These are phyloP conservation scores for Eidolon helvum DNA, from an alignment of 2,113 vertebrate genomes.

Conservation along the genomic window DNA sequence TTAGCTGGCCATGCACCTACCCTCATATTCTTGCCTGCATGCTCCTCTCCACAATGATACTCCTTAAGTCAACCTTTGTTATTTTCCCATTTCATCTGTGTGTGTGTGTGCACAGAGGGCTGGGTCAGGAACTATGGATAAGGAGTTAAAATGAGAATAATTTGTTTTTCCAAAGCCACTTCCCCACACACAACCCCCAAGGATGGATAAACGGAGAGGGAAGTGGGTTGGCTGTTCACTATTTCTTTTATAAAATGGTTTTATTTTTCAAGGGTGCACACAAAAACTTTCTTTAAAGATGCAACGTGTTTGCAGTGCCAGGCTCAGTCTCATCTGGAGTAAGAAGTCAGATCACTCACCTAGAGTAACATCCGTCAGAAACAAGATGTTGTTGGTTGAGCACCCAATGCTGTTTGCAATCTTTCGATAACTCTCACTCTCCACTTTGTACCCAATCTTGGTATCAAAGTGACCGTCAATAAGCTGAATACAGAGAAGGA, in stretches of 20 bases:
- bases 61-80: neutral
- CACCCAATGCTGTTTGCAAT: constrained; percentile 93
- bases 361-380: constrained; percentile 93
- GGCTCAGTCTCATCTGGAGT: constrained; percentile 25
- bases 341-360: constrained; percentile 81
- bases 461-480: constrained; percentile 98
- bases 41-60: no score
- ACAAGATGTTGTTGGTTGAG: constrained; percentile 91
- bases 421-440: constrained; percentile 93
- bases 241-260: neutral
- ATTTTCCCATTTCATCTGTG: neutral
- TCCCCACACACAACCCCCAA: neutral
- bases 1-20: neutral
- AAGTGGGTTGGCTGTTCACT: neutral
- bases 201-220: neutral
- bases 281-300: neutral
- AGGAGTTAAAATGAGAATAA: neutral
- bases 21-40: no score
- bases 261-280: neutral
- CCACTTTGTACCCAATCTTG: constrained; percentile 93
- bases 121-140: neutral
- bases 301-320: neutral
- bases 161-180: neutral
- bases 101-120: neutral
- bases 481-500: constrained; percentile 84